Percentiles rank a stretch among this genome's conserved stretches.
These are phyloP conservation scores for Bostrychus sinensis DNA, from an alignment of 2,113 vertebrate species.

Conservation along the genomic window DNA sequence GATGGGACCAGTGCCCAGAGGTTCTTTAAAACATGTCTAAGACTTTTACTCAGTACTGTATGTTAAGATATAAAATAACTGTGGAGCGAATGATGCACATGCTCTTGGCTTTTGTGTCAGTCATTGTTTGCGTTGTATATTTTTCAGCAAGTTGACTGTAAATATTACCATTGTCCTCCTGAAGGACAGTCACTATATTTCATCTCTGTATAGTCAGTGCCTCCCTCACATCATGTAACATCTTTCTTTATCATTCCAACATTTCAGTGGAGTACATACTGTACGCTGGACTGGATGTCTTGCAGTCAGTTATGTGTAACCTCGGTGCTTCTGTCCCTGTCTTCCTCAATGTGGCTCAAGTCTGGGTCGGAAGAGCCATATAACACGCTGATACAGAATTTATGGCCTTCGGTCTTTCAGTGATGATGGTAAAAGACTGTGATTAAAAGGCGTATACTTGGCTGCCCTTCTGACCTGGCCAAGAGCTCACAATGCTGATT, in stretches of 20 bases:
- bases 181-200: conserved; percentile 38
- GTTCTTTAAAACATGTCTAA: background rate
- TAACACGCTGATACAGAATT: conserved; percentile 68
- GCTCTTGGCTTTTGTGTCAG: conserved; percentile 57
- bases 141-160: conserved; percentile 44
- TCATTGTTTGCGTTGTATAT: conserved; percentile 45
- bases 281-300: conserved; percentile 24
- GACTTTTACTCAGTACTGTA: background rate
- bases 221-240: background rate
- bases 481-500: conserved; percentile 60
- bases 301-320: conserved; percentile 55
- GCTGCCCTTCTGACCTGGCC: conserved; percentile 37
- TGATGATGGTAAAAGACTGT: conserved; percentile 76
- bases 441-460: conserved; percentile 74
- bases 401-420: conserved; percentile 71
- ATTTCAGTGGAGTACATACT: background rate
- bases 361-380: conserved; percentile 54
- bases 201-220: background rate
- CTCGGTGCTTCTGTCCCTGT: conserved; percentile 17
- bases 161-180: conserved; percentile 32
- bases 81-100: conserved; percentile 25
- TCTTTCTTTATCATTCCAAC: conserved; percentile 4
- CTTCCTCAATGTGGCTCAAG: conserved; percentile 49
- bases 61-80: conserved; percentile 58
- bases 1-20: too few relatives aligned